Conservation (phyloP, 2,888 invertebrate genomes). For the Drosophila meridionalis region DNA sequence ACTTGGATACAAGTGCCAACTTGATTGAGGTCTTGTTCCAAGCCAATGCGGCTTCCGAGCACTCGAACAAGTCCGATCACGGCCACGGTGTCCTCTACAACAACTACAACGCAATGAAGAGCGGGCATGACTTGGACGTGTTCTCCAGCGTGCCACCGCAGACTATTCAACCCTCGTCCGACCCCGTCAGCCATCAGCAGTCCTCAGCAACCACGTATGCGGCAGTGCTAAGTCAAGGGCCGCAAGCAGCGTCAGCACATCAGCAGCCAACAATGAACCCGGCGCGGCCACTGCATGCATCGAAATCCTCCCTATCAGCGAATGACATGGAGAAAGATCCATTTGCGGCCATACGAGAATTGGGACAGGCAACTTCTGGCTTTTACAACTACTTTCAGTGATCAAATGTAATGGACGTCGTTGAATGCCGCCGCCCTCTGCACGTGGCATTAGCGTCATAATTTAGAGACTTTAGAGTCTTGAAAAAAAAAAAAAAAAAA, state of each 20-base stretch:
- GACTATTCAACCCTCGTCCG: slow-evolving; percentile 35
- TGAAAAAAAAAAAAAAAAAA: slow-evolving; percentile 37
- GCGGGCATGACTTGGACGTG: slow-evolving; percentile 79
- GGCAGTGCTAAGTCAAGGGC: slow-evolving; percentile 85
- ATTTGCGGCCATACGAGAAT: slow-evolving; percentile 85
- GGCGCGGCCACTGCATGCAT: slow-evolving; percentile 31
- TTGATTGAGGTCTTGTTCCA: slow-evolving; percentile 83
- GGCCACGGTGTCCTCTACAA: slow-evolving; percentile 79
- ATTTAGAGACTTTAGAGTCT: slow-evolving; percentile 43
- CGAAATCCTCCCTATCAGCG: slow-evolving; percentile 53
- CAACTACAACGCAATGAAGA: slow-evolving; percentile 76
- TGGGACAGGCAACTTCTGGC: slow-evolving; percentile 86
- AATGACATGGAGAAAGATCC: slow-evolving; percentile 84
- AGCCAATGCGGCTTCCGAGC: slow-evolving; percentile 65
- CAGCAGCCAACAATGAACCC: slow-evolving; percentile 37
- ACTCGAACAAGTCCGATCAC: slow-evolving; percentile 62
- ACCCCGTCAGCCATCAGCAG: slow-evolving; percentile 55
- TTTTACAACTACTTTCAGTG: slow-evolving; percentile 87
- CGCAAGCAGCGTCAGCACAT: slow-evolving; percentile 50
- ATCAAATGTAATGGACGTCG: slow-evolving; percentile 37
- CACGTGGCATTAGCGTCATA: slow-evolving; percentile 59
- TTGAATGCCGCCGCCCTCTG: slow-evolving; percentile 37
- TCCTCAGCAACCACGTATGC: slow-evolving; percentile 84
- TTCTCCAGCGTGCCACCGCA: slow-evolving; percentile 71
- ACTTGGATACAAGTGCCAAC: slow-evolving; percentile 76